Percentiles rank a stretch among this genome's conserved stretches.
phyloP scores from a whole-genome alignment of 2,113 vertebrate genomes.

The Campylorhamphus procurvoides region DNA sequence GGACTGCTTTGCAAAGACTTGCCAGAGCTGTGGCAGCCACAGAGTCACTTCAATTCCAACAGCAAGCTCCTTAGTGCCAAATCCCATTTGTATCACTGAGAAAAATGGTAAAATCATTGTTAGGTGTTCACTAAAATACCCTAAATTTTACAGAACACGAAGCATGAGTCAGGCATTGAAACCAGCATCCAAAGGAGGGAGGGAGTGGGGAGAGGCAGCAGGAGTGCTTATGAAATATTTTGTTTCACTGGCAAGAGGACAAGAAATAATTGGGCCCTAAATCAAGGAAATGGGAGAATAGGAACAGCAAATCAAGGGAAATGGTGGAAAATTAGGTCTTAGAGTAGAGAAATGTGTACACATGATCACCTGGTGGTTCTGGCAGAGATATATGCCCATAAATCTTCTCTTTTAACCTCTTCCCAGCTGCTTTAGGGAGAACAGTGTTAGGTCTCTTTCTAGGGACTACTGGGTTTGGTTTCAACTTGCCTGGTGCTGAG shows the following conservation, averaged over 20 bases:
- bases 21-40: background rate
- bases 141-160: conserved; percentile 61
- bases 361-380: conserved; percentile 72
- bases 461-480: background rate
- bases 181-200: conserved; percentile 64
- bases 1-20: background rate
- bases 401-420: conserved; percentile 72
- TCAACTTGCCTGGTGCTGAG: background rate
- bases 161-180: conserved; percentile 72
- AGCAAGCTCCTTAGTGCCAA: conserved; percentile 10
- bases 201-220: conserved; percentile 25
- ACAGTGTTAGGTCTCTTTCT: background rate
- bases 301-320: conserved; percentile 81
- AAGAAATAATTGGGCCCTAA: conserved; percentile 85
- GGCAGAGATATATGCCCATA: conserved; percentile 59
- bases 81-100: conserved; percentile 45
- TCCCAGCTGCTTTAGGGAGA: background rate
- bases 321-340: conserved; percentile 81
- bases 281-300: conserved; percentile 81
- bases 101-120: conserved; percentile 65
- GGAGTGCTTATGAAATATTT: conserved; percentile 80
- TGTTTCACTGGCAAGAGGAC: conserved; percentile 81
- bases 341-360: conserved; percentile 77
- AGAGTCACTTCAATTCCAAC: background rate
- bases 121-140: conserved; percentile 60